Percentiles rank a stretch among this genome's conserved stretches.
phyloP scores from a whole-genome alignment of 64 coral and sea anemone species.

The Platygyra sinensis region DNA sequence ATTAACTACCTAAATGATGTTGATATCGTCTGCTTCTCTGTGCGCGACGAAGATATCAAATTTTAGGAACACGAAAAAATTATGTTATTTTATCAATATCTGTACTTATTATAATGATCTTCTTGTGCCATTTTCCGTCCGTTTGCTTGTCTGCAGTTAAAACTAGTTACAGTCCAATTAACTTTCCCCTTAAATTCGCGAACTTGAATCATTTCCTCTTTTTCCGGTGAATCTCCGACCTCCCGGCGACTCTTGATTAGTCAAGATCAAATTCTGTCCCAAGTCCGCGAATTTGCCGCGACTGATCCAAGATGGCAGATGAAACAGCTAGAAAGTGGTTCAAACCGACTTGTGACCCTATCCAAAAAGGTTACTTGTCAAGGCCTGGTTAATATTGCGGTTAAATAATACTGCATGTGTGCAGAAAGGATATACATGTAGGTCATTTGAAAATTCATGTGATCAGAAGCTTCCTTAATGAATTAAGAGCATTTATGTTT shows the following conservation, averaged over 20 bases:
- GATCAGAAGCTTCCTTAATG: no score
- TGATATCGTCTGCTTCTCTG: no score
- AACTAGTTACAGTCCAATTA: neutral
- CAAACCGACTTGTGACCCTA: neutral
- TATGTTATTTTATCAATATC: no score
- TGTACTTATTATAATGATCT: neutral
- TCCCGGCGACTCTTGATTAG: no score
- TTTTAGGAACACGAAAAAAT: no score
- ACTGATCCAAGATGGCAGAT: neutral
- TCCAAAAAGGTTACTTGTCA: conserved; percentile 37
- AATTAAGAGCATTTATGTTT: neutral
- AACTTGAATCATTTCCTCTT: neutral
- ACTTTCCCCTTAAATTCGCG: no score
- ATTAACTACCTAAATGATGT: no score
- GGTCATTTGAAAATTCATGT: neutral
- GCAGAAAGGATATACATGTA: no score
- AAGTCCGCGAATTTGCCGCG: neutral
- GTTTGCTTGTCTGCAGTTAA: neutral
- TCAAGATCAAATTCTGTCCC: no score
- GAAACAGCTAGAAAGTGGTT: neutral
- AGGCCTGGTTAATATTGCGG: conserved; percentile 63
- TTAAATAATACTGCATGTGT: no score
- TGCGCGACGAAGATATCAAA: no score
- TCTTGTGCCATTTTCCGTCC: neutral
- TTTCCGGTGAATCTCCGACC: neutral